Evolutionary conservation across 2,113 vertebrate species (phyloP), one percentile per base, ranked within the genome.

Genomic region (Pholis gunnellus): DNA sequence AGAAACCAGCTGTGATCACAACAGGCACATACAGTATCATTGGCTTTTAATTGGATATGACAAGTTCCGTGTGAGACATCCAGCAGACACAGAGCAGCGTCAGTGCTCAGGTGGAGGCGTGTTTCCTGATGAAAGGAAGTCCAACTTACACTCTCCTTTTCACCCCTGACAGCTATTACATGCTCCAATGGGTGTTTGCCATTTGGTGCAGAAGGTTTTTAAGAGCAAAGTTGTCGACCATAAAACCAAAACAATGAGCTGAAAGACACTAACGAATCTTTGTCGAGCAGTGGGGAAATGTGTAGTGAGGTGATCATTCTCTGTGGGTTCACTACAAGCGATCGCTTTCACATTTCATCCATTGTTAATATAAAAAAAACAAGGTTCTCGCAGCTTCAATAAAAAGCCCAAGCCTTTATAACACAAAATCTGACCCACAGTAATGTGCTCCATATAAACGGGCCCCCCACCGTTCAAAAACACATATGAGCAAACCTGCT

Each of bases 381-480:
- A 36, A 1, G 10, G 72, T 42, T 60, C 20, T 10, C 46, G 52
- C 46, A 25, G 34, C 61, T 67, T 40, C 38, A 78, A 81, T 72
- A 59, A 79, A 71, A 31, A 68, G 1, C 50, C 69, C 59, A 81
- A 76, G 34, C 40, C 77, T 85, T 68, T 74, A 81, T 73, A 83
- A 73, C 64, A 38, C 46, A 61, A 69, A 64, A 72, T 64, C 25
- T 63, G 25, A 72, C 60, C 71, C 34, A n/a, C 18, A 44, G 50
- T 18, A 36, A 52, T 54, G 27, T 46, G n/a, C 36, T 44, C 22
- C 6, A 29, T n/a, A 84, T 25, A 59, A 84, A n/a, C n/a, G n/a
- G n/a, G n/a, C n/a, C n/a, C n/a, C 48, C 78, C 79, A 76, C 38
- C 65, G 20, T 80, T 36, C 9, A 64, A 44, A 81, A 72, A 78